Percentiles rank a stretch among this genome's conserved stretches.
These are phyloP conservation scores for Venturia canescens DNA, from an alignment of 1,140 invertebrate genomes.

Conservation along the genomic window DNA sequence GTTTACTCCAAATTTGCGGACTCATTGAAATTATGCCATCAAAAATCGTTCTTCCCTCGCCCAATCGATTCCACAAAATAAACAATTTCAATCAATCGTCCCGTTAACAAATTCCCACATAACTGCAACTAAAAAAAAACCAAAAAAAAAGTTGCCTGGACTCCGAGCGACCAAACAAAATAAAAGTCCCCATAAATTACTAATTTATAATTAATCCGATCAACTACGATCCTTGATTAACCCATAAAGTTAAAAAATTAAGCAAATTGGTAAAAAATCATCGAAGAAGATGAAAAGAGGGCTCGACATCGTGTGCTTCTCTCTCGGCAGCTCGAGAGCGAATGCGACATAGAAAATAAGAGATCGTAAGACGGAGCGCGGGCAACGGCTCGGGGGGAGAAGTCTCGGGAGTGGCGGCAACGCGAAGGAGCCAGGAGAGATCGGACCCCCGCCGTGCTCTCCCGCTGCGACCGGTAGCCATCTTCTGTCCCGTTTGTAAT, in stretches of 20 bases:
- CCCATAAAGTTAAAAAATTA: neutral
- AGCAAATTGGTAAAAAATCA: neutral
- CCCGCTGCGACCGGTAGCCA: constrained; percentile 76
- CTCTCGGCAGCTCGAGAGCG: constrained; percentile 37
- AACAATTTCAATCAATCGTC: too few relatives aligned
- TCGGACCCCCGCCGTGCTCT: constrained; percentile 74
- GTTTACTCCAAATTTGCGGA: neutral
- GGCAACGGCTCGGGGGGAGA: constrained; percentile 45
- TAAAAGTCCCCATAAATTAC: too few relatives aligned
- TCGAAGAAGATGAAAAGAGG: neutral
- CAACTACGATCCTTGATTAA: neutral
- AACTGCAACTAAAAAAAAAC: too few relatives aligned
- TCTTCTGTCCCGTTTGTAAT: constrained; percentile 76
- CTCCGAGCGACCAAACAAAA: too few relatives aligned
- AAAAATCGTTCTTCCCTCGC: neutral
- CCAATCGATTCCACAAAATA: too few relatives aligned
- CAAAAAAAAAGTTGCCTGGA: too few relatives aligned
- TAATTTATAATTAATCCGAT: too few relatives aligned
- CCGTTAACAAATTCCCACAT: too few relatives aligned
- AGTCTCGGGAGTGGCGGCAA: constrained; percentile 65
- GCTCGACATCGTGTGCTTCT: neutral
- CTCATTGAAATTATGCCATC: neutral
- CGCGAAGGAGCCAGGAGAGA: constrained; percentile 64
- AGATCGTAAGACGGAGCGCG: neutral
- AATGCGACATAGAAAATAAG: constrained; percentile 6